Conservation (phyloP, 1,140 invertebrate genomes). For the Condylostylus longicornis region DNA sequence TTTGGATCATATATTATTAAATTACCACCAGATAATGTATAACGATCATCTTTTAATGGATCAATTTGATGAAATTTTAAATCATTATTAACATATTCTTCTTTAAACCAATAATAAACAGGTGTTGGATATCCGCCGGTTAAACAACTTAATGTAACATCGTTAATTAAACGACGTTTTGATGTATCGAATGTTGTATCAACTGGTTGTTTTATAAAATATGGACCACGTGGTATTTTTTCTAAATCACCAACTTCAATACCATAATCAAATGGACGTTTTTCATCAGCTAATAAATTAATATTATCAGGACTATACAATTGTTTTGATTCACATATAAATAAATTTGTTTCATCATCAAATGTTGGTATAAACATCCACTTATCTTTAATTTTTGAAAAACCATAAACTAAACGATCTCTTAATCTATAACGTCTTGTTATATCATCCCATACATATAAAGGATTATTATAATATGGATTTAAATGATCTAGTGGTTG, state of each 20-base stretch:
- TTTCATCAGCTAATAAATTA: slow-evolving; percentile 43
- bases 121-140: slow-evolving; percentile 82
- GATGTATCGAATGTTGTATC: slow-evolving; percentile 70
- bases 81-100: slow-evolving; percentile 68
- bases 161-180: slow-evolving; percentile 50
- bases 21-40: slow-evolving; percentile 79
- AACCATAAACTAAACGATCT: slow-evolving; percentile 49
- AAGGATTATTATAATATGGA: too few relatives aligned
- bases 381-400: slow-evolving; percentile 49
- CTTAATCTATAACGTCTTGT: too few relatives aligned
- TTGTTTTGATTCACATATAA: slow-evolving; percentile 75
- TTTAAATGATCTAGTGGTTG: too few relatives aligned
- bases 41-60: slow-evolving; percentile 54
- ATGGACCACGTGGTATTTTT: slow-evolving; percentile 70
- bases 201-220: slow-evolving; percentile 71
- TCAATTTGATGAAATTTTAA: slow-evolving; percentile 56
- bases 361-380: slow-evolving; percentile 74
- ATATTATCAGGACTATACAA: slow-evolving; percentile 47
- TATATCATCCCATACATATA: too few relatives aligned
- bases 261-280: slow-evolving; percentile 72
- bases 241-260: slow-evolving; percentile 54
- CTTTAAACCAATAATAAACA: slow-evolving; percentile 81
- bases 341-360: slow-evolving; percentile 58
- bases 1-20: slow-evolving; percentile 80
- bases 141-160: slow-evolving; percentile 64